These are phyloP conservation scores for Thalpophila matura DNA, from an alignment of 2,888 invertebrate species.

Conservation along the genomic window DNA sequence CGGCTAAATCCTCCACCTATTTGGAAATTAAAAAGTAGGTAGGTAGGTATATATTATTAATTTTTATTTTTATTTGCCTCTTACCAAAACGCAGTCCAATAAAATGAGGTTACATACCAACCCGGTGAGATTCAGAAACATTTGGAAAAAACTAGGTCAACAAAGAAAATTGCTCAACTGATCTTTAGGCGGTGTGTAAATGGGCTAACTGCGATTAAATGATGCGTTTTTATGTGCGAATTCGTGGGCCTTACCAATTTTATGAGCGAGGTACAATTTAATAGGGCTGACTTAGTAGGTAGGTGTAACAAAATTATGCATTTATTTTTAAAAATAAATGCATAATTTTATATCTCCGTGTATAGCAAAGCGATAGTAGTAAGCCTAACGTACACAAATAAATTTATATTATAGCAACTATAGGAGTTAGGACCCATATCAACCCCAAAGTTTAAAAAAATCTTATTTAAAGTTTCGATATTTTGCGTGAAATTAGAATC, in stretches of 20 bases:
- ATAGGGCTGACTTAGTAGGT: neutral
- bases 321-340: neutral
- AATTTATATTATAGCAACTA: too few species aligned
- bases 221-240: slow-evolving; percentile 45
- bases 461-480: too few species aligned
- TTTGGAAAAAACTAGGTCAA: slow-evolving; percentile 38
- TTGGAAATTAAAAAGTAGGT: too few species aligned
- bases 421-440: too few species aligned
- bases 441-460: too few species aligned
- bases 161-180: slow-evolving; percentile 20
- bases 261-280: slow-evolving; percentile 7
- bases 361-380: too few species aligned
- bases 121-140: slow-evolving; percentile 1
- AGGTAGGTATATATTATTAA: too few species aligned
- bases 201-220: slow-evolving; percentile 42
- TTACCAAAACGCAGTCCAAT: too few species aligned
- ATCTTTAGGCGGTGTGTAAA: slow-evolving; percentile 30
- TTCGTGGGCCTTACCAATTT: slow-evolving; percentile 8
- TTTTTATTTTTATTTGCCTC: too few species aligned
- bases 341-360: neutral
- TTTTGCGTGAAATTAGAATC: too few species aligned
- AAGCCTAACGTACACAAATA: too few species aligned
- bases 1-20: too few species aligned
- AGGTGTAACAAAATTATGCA: slow-evolving; percentile 5
- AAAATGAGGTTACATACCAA: neutral